These are phyloP conservation scores for Pachyseris speciosa DNA, from an alignment of 64 coral and sea anemone genomes.

Conservation along the genomic window DNA sequence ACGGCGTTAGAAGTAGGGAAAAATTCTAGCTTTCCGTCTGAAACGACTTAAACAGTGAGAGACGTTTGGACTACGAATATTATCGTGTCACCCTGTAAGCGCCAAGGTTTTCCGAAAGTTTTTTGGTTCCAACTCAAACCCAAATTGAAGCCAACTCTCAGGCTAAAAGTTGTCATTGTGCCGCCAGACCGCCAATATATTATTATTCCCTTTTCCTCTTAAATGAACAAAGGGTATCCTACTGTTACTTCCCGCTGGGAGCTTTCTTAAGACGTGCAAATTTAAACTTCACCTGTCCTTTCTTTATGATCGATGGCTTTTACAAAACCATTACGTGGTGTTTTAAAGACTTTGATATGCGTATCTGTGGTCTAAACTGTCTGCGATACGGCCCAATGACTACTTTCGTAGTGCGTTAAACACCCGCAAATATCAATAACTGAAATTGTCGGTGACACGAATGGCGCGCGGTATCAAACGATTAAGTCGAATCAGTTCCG, in stretches of 20 bases:
- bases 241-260: background rate
- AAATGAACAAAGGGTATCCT: background rate
- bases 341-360: background rate
- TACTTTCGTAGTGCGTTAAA: background rate
- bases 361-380: background rate
- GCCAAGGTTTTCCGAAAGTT: too few species aligned
- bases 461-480: background rate
- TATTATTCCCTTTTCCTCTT: background rate
- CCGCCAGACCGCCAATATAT: background rate
- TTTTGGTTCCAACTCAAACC: background rate
- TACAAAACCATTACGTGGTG: background rate
- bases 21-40: too few species aligned
- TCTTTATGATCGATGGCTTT: background rate
- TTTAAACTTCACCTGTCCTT: background rate
- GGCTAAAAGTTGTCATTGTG: background rate
- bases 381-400: background rate
- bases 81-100: too few species aligned
- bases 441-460: background rate
- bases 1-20: too few species aligned
- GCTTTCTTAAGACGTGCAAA: background rate
- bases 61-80: too few species aligned
- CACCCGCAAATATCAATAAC: background rate
- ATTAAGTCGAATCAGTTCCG: too few species aligned
- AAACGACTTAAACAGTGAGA: too few species aligned
- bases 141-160: background rate